Evolutionary conservation across 2,113 vertebrate species (phyloP).

Genomic region (Pipra filicauda): DNA sequence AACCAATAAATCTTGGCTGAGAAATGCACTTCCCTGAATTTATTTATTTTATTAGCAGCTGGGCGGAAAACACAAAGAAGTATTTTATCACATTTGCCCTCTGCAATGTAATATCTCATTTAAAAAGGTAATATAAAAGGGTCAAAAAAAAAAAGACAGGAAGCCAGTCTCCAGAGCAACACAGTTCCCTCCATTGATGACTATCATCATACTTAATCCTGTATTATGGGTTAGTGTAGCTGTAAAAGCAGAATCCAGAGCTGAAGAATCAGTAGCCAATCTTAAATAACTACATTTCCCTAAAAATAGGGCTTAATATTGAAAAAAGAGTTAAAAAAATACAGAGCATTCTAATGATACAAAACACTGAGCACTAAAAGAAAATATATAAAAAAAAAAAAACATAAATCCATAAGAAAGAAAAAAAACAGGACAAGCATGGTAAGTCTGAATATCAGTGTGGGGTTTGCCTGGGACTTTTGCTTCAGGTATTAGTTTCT

Average conservation of each 20-base stretch:
- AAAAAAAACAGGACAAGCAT: neutral
- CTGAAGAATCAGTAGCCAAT: neutral
- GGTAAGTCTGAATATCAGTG: neutral
- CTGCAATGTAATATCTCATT: neutral
- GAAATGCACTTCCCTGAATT: neutral
- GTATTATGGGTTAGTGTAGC: neutral
- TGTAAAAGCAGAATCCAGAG: neutral
- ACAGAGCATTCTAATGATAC: neutral
- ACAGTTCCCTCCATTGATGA: neutral
- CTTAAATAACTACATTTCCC: neutral
- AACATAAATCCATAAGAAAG: rapidly evolving
- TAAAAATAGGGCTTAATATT: neutral
- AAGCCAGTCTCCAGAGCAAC: neutral
- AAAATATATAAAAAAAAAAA: neutral
- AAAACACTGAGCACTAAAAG: neutral
- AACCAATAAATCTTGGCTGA: neutral
- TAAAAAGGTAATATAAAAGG: neutral
- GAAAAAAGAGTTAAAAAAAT: neutral
- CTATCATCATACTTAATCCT: neutral
- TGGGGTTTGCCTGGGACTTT: neutral
- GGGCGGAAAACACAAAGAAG: neutral
- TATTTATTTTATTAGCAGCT: conserved; percentile 36
- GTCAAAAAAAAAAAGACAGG: neutral
- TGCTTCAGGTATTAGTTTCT: neutral
- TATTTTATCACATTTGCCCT: conserved; percentile 18